phyloP scores from a whole-genome alignment of 2,888 invertebrate species.

The Hoplodrina ambigua region DNA sequence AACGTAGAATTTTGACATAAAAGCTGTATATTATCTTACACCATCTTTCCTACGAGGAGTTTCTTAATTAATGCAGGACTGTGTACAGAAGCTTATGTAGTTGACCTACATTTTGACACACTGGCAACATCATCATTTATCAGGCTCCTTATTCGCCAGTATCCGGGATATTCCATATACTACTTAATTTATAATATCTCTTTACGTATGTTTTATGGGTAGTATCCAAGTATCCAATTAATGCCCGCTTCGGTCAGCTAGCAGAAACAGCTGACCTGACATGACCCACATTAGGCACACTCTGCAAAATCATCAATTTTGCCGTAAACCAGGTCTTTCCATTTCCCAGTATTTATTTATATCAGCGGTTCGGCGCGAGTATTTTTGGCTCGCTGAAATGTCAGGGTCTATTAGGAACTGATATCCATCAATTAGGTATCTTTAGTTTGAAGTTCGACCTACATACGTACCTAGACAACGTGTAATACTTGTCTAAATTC shows the following conservation, averaged over 20 bases:
- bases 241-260: too few relatives aligned
- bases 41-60: neutral
- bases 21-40: neutral
- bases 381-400: constrained; percentile 18
- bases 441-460: neutral
- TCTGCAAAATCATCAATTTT: neutral
- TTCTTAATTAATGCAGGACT: neutral
- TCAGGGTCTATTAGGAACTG: constrained; percentile 2
- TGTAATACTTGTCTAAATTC: too few relatives aligned
- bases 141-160: neutral
- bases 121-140: neutral
- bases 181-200: too few relatives aligned
- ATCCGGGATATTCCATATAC: too few relatives aligned
- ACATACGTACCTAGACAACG: neutral
- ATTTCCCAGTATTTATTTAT: neutral
- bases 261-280: too few relatives aligned
- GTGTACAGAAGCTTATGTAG: constrained; percentile 7
- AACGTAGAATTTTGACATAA: neutral
- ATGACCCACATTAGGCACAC: neutral
- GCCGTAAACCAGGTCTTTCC: neutral
- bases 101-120: constrained; percentile 15
- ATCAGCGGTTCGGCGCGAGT: neutral
- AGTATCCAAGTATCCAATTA: too few relatives aligned
- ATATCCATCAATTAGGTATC: constrained; percentile 17
- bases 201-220: too few relatives aligned